Base-by-base conservation (phyloP, 2,888 invertebrate species). In the Mesorhabditis sp. region DNA sequence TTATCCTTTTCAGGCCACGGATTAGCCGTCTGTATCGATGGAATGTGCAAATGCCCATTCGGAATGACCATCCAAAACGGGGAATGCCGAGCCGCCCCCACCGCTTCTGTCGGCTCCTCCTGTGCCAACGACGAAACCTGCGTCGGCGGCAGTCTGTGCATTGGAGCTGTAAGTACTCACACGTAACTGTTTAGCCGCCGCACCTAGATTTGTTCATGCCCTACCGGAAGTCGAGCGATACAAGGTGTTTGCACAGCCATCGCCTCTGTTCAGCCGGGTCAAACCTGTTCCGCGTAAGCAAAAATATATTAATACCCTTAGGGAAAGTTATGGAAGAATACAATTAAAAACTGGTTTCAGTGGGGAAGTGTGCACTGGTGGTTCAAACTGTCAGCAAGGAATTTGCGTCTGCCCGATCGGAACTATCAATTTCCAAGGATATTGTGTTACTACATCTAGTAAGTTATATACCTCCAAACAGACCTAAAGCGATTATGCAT, bases 371-470 rank as follows among this genome's bases (percentile, higher is more conserved):
- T 83, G 83, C 65, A 69, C 72, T 5, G 83, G 82, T 10, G 80
- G 77, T 41, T 73, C 83, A 7, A 76, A 76, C 61, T 82, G 82
- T 63, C 65, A 71, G 13, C 64, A 70, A 42, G 74, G 73, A 28
- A 28, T 75, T 41, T 82, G 82, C 70, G 68, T 72, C 45, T 83
- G 82, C 66, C 81, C 83, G 7, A 44, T 66, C 6, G 83, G 82
- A 13, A 70, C 72, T 3, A 62, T 71, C 66, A 72, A 66, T 42
- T 65, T 67, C 61, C 73, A 74, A 65, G 80, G 80, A 61, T 45
- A 63, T 45, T 79, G 80, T 45, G 71, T 67, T 5, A 66, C 70
- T 2, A 66, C 78, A 5, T 67, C 74, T 6, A 72, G 76, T 61
- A 62, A 45, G 28, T 28, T 28, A 44, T 58, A 6, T 7, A 45